Base-by-base conservation (phyloP, 1,140 invertebrate species). In the Hypsibius dujardini region DNA sequence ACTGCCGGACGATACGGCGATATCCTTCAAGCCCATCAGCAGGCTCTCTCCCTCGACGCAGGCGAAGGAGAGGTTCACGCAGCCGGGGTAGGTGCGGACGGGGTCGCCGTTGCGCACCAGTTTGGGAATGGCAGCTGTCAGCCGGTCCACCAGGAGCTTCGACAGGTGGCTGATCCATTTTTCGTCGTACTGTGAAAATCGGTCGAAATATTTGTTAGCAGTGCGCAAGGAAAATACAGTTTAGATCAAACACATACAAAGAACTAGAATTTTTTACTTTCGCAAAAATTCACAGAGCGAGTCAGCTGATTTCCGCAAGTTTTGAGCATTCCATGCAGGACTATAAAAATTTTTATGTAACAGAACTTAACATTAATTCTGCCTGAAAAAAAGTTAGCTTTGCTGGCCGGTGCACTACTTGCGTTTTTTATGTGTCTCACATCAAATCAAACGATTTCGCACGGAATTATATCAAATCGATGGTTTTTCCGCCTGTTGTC, bases 1-100 rank as follows among this genome's bases (percentile, higher is more conserved):
- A 75, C 92, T 95, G 12, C 87, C 90, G 83, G 87, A 90, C 59
- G 89, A 91, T 15, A 92, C 79, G 0, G 90, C 90, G 69, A 85
- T 76, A 76, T 85, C 90, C 82, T 99, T 98, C 46, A 98, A 81
- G 2, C 95, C 95, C 95, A 99, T 98, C 73, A 99, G 79, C 46
- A 99, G 81, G 73, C 82, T 84, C 76, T 84, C 83, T 80, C 90
- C 96, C 85, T 99, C 96, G 73, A 99, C 92, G 83, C 87, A 98
- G 2, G 95, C 92, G 84, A 99, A 99, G 2, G 95, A 98, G 59
- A 98, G 82, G 84, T 99, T 99, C 0, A 99, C 84, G 82, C 96
- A 99, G 42, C 82, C 95, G 73, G 90, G 90, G 83, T 98, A 99
- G 71, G 87, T 86, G 70, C 87, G 78, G 59, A 87, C 80, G 0